Base-by-base conservation (phyloP, 1,140 invertebrate genomes). In the Gonatopus flavifemur region DNA sequence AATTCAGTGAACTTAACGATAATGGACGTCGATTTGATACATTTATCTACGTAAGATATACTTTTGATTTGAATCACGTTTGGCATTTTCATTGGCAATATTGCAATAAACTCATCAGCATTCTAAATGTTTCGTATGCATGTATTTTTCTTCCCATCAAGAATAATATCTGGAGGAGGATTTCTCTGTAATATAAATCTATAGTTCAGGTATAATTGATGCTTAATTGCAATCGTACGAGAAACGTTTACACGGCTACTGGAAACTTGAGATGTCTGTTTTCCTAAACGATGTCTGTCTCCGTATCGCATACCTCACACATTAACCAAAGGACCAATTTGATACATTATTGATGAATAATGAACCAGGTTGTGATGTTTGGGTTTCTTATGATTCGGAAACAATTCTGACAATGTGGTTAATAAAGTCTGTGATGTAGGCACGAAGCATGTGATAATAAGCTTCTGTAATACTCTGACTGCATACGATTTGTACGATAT, bases 361-460 rank as follows among this genome's bases (percentile, higher is more conserved):
- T 56, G 54, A 9, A 52, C 1, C 10, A 56, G 20, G 15, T 38
- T 15, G 30, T 56, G 54, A 19, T 56, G 49, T 42, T 57, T 57
- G 1, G 22, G 41, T 42, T 46, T 53, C 7, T 53, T 15, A 13
- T 21, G 24, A 18, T 19, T 30, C 5, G 42, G 42, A 33, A 57
- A 50, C 24, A 53, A 46, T 31, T 15, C 2, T 10, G 25, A 31
- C 20, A 44, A 44, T 10, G 36, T 19, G 1, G 2, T 18, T 13
- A 57, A 37, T n/a, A 43, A 53, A 53, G 5, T 38, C 18, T 7
- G 25, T 6, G 24, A 57, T 38, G 9, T 53, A 16, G 9, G 21
- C 21, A 8, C 37, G 21, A 21, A 30, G 21, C 25, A 9, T 36
- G 15, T 39, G n/a, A 13, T 2, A n/a, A 24, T 40, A 40, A 3